Percentiles rank a stretch among this genome's conserved stretches.
These are phyloP conservation scores for Pelochelys cantorii DNA, from an alignment of 2,797 vertebrate species.

Conservation along the genomic window DNA sequence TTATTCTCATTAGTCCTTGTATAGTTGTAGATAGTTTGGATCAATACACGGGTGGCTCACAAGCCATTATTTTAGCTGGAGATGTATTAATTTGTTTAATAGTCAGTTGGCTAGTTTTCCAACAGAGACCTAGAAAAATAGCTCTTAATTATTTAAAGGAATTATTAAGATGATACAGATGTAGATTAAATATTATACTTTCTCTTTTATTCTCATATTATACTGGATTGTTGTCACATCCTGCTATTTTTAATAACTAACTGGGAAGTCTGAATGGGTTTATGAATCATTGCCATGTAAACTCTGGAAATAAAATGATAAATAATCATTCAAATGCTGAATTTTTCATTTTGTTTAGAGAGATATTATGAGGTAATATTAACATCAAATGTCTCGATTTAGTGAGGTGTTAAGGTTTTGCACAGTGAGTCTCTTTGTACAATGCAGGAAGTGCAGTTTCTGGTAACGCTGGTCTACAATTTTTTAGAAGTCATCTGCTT, in stretches of 20 bases:
- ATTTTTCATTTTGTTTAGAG: not conserved
- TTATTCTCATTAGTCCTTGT: not conserved
- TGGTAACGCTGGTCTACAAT: too few relatives aligned
- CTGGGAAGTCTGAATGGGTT: not conserved
- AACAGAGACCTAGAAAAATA: not conserved
- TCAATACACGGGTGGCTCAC: not conserved
- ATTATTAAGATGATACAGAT: not conserved
- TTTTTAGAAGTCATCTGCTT: too few relatives aligned
- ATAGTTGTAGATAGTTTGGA: not conserved
- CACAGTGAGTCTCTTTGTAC: not conserved
- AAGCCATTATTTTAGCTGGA: not conserved
- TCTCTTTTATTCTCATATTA: not conserved
- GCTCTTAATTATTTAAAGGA: not conserved
- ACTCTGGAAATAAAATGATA: not conserved
- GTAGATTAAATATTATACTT: not conserved
- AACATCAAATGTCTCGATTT: not conserved
- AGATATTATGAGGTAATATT: not conserved
- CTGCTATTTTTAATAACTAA: not conserved
- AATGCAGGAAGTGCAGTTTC: not conserved
- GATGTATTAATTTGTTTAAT: not conserved
- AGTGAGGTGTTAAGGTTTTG: not conserved
- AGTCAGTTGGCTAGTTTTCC: not conserved
- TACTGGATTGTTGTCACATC: not conserved
- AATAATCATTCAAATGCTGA: not conserved
- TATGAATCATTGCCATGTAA: not conserved